Percentiles rank a stretch among this genome's conserved stretches.
Conservation (phyloP, 2,113 vertebrate species). For the Coturnix japonica region DNA sequence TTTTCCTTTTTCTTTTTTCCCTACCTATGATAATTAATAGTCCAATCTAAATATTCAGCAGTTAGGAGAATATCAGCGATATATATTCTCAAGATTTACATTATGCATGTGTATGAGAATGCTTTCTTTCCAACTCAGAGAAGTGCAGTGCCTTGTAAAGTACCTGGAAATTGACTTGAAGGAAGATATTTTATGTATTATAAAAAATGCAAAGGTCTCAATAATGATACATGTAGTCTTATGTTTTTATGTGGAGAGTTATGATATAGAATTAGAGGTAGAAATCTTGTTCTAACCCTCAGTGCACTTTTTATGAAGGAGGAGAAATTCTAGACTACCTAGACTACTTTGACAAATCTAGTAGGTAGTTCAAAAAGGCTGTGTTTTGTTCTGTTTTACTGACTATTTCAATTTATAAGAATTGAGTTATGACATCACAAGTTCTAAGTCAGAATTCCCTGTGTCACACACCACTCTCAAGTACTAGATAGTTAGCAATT, state of each 20-base stretch:
- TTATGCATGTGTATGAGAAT: neutral
- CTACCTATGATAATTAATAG: neutral
- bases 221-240: neutral
- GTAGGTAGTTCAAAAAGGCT: neutral
- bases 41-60: neutral
- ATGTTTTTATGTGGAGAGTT: neutral
- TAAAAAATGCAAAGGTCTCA: neutral
- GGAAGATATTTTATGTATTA: neutral
- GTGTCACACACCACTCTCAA: neutral
- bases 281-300: neutral
- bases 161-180: neutral
- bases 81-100: neutral
- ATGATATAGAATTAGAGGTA: neutral
- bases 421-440: neutral
- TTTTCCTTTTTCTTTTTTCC: too few relatives aligned
- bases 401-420: neutral
- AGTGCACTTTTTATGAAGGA: neutral
- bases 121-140: neutral
- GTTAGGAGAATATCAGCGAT: neutral
- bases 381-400: neutral
- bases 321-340: neutral
- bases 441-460: neutral
- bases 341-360: neutral
- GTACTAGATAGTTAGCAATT: neutral
- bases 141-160: neutral